A percentile compares a stretch with the other conserved stretches of the same genome.
phyloP scores from a whole-genome alignment of 30 jellyfish, hydroid and myxozoan species.

The Aurelia sp. region DNA sequence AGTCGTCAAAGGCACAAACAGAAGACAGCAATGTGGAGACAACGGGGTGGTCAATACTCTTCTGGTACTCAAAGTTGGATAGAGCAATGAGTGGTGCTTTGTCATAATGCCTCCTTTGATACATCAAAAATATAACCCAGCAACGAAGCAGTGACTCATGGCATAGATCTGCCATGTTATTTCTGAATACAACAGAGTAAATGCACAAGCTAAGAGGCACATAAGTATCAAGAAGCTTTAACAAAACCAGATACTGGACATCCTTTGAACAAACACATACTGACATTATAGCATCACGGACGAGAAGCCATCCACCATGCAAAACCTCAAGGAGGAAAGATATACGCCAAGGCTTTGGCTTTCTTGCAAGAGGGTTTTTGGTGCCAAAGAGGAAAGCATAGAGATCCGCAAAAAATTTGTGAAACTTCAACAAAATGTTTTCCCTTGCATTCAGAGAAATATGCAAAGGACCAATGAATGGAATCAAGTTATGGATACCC shows the following conservation, averaged over 20 bases:
- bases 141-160: slow-evolving; percentile 1
- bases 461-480: slow-evolving; percentile 26
- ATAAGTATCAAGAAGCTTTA: slow-evolving; percentile 7
- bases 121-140: slow-evolving; percentile 9
- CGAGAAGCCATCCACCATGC: slow-evolving; percentile 32
- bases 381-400: slow-evolving; percentile 20
- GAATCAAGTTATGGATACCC: slow-evolving; percentile 15
- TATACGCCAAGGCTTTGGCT: slow-evolving; percentile 48
- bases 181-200: slow-evolving; percentile 8
- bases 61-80: slow-evolving; percentile 12
- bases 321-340: slow-evolving; percentile 20
- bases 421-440: slow-evolving; percentile 3
- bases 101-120: slow-evolving; percentile 14
- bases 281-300: slow-evolving; percentile 17
- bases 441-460: slow-evolving; percentile 13
- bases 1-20: neutral
- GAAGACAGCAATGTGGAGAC: neutral
- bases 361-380: slow-evolving; percentile 40
- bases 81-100: slow-evolving; percentile 32
- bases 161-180: slow-evolving; percentile 1
- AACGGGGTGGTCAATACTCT: slow-evolving; percentile 14
- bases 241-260: slow-evolving; percentile 20
- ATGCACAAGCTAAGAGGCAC: slow-evolving; percentile 9
- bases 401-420: slow-evolving; percentile 16
- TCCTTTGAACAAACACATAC: slow-evolving; percentile 7